Conservation (phyloP, 2,888 invertebrate genomes). For the Villa cingulata region DNA sequence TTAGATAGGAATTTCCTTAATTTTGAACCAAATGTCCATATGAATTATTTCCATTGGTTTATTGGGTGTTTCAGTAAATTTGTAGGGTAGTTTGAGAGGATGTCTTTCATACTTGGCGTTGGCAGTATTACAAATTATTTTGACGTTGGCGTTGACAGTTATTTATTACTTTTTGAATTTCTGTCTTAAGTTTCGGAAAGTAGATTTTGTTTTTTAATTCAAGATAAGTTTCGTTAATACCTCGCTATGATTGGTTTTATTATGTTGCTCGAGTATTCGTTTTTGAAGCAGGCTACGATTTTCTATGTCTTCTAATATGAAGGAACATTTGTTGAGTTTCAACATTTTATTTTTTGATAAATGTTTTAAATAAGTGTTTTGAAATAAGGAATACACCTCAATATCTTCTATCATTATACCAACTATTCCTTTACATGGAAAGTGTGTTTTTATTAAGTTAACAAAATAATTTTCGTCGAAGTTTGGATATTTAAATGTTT, state of each 20-base stretch:
- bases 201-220: constrained; percentile 7
- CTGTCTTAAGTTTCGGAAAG: too few species aligned
- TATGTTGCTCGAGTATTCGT: constrained; percentile 3
- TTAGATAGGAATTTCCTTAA: constrained; percentile 1
- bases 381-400: neutral
- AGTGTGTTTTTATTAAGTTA: too few species aligned
- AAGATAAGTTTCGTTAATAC: constrained; percentile 6
- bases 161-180: too few species aligned
- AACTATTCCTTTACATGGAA: too few species aligned
- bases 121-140: constrained; percentile 12
- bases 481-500: neutral
- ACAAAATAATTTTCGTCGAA: too few species aligned
- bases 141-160: too few species aligned
- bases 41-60: constrained; percentile 9
- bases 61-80: constrained; percentile 11
- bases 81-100: constrained; percentile 8
- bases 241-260: constrained; percentile 8
- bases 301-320: too few species aligned
- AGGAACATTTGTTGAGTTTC: too few species aligned
- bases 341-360: too few species aligned
- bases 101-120: too few species aligned
- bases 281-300: neutral
- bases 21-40: too few species aligned
- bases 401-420: neutral
- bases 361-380: constrained; percentile 2